Evolutionary conservation across 2,113 vertebrate genomes (phyloP).

Genomic region (Camelus bactrianus): DNA sequence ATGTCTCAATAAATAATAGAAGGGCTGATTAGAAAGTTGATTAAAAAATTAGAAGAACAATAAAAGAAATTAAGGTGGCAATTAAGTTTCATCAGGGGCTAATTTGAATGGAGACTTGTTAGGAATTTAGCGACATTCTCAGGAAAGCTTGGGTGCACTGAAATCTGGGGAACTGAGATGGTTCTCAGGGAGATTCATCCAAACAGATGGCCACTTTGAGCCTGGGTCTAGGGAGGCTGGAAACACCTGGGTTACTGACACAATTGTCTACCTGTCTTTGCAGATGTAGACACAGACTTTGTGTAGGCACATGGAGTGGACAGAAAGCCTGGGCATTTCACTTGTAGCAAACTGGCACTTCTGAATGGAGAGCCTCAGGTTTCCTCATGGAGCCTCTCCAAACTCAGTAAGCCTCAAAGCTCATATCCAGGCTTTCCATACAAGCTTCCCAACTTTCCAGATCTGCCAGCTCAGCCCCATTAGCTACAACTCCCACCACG

Average conservation of each 20-base stretch:
- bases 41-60: conserved; percentile 73
- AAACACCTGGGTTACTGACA: not conserved
- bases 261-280: not conserved
- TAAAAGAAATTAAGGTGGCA: conserved; percentile 75
- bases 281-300: not conserved
- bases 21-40: conserved; percentile 63
- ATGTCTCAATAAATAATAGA: conserved; percentile 55
- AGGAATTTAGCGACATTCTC: conserved; percentile 53
- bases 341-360: not conserved
- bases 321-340: not conserved
- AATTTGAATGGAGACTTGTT: conserved; percentile 67
- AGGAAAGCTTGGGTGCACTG: not conserved
- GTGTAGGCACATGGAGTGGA: not conserved
- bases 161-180: not conserved
- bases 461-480: not conserved
- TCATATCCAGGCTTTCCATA: not conserved
- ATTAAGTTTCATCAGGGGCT: conserved; percentile 74
- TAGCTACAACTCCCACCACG: not conserved
- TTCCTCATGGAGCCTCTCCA: not conserved
- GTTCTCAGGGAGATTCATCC: not conserved
- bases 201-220: not conserved
- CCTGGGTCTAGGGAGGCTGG: not conserved
- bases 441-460: not conserved
- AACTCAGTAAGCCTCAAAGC: not conserved
- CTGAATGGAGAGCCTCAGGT: not conserved